Evolutionary conservation across 2,888 invertebrate species (phyloP).

Genomic region (Mechanitis messenoides): DNA sequence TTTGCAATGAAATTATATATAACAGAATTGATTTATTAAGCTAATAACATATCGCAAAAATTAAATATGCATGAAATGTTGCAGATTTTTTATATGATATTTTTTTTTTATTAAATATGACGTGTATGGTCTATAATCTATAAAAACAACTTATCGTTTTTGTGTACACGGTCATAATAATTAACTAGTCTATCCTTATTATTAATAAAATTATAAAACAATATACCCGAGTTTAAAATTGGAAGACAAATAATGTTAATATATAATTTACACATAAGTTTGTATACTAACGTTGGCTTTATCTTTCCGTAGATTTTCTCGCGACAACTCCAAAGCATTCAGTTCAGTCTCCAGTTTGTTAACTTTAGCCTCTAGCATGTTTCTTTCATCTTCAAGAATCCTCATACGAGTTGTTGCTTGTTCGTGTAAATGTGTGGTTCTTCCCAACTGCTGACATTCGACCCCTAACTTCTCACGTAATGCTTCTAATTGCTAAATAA

Average conservation of each 20-base stretch:
- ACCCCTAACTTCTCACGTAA: conserved; percentile 85
- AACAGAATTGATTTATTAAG: no score
- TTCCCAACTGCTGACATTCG: conserved; percentile 83
- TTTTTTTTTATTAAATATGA: background rate
- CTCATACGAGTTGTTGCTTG: conserved; percentile 80
- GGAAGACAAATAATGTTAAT: no score
- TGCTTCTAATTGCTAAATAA: conserved; percentile 81
- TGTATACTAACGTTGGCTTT: conserved; percentile 82
- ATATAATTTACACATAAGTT: no score
- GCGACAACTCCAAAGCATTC: conserved; percentile 81
- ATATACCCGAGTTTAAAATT: no score
- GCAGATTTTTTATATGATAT: background rate
- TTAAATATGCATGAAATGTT: background rate
- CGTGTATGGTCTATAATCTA: no score
- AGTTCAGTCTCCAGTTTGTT: conserved; percentile 89
- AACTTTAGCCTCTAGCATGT: conserved; percentile 83
- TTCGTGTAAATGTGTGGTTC: conserved; percentile 80
- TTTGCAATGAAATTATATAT: no score
- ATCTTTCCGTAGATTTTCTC: conserved; percentile 84
- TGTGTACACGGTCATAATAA: no score
- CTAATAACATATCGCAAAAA: background rate
- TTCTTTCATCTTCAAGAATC: conserved; percentile 85
- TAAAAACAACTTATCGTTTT: no score
- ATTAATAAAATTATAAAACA: no score
- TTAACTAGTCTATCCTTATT: no score